These are phyloP conservation scores for Bathynomus jamesi DNA, from an alignment of 1,140 invertebrate species.

Conservation along the genomic window DNA sequence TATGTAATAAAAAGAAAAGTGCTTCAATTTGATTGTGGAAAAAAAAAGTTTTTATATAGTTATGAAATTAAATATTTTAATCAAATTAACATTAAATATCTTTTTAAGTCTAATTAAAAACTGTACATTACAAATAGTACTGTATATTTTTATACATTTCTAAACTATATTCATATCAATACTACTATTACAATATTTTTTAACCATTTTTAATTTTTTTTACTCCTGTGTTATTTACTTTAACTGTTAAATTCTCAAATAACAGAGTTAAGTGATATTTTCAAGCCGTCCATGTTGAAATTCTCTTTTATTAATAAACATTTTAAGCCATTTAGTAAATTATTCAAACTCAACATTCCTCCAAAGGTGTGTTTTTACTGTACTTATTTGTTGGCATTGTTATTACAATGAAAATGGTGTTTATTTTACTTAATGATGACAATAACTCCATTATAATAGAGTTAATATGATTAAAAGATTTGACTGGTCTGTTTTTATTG, in stretches of 20 bases:
- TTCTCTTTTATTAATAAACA: no score
- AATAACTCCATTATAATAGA: no score
- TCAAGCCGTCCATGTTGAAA: background rate
- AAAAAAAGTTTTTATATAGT: background rate
- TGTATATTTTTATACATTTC: background rate
- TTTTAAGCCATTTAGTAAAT: no score
- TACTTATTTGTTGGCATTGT: no score
- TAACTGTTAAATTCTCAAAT: background rate
- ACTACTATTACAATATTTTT: background rate
- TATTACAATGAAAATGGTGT: no score
- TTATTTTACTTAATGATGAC: no score
- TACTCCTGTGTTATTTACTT: background rate
- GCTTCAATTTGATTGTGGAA: background rate
- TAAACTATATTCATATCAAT: background rate
- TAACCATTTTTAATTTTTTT: background rate
- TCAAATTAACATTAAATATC: background rate
- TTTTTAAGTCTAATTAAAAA: background rate
- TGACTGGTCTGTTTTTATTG: no score
- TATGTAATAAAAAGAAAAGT: background rate
- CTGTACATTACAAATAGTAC: background rate
- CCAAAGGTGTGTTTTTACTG: no score
- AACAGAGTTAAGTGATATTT: constrained; percentile 1
- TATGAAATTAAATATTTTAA: background rate
- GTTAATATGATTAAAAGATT: no score
- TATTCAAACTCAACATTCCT: no score